Evolutionary conservation across 2,888 invertebrate genomes (phyloP).

Genomic region (Miltochrista miniata): DNA sequence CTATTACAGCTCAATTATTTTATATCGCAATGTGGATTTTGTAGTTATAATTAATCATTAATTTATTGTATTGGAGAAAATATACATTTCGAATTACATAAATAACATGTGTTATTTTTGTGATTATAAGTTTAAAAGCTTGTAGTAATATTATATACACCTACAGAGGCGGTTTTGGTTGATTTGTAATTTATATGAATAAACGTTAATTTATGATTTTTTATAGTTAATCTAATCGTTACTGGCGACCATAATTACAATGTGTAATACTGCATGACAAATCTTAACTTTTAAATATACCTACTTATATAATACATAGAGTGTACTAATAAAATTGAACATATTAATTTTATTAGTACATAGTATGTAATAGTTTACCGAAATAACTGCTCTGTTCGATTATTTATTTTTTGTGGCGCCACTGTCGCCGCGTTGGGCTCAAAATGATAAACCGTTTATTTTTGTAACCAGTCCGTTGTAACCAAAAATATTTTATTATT

Average conservation of each 20-base stretch:
- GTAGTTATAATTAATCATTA: conserved; percentile 64
- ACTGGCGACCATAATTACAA: conserved; percentile 56
- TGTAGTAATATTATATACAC: conserved; percentile 67
- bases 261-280: conserved; percentile 65
- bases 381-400: conserved; percentile 35
- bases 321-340: conserved; percentile 12
- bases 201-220: conserved; percentile 47
- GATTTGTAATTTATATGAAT: conserved; percentile 61
- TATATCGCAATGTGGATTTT: conserved; percentile 63
- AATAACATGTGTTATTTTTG: conserved; percentile 75
- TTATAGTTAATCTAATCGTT: conserved; percentile 48
- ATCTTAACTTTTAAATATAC: conserved; percentile 35
- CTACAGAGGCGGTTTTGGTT: conserved; percentile 68
- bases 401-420: conserved; percentile 56
- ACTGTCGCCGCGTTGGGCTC: conserved; percentile 61
- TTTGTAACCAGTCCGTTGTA: conserved; percentile 43
- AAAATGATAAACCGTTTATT: conserved; percentile 52
- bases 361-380: conserved; percentile 21
- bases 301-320: conserved; percentile 33
- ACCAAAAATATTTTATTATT: conserved; percentile 55
- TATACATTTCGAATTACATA: conserved; percentile 71
- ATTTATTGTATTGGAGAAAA: conserved; percentile 67
- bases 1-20: conserved; percentile 60
- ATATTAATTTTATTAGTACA: conserved; percentile 5
- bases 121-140: conserved; percentile 74